These are phyloP conservation scores for Protobothrops flavoviridis DNA, from an alignment of 2,113 vertebrate species.

Conservation along the genomic window DNA sequence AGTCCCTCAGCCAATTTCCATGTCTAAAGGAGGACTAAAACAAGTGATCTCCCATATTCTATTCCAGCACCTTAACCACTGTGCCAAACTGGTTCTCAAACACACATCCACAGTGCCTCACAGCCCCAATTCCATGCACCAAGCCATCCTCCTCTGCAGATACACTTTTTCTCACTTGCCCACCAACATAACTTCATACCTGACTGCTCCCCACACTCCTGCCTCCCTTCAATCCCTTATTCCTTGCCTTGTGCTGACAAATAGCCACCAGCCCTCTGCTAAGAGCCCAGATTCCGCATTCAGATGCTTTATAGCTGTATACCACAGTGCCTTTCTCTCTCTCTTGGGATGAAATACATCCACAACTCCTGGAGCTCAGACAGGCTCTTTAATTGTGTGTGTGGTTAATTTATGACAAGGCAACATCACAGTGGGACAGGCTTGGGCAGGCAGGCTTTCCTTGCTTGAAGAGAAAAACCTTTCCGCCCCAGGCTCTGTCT, in stretches of 20 bases:
- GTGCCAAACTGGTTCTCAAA: not conserved
- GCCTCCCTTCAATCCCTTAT: not conserved
- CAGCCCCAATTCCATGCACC: not conserved
- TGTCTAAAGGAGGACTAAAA: not conserved
- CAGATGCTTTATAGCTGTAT: slow-evolving; percentile 28
- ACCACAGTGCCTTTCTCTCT: slow-evolving; percentile 7
- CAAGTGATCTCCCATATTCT: not conserved
- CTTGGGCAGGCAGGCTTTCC: accelerated
- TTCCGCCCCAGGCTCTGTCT: not conserved
- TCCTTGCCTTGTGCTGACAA: slow-evolving; percentile 18
- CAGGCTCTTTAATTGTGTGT: slow-evolving; percentile 44
- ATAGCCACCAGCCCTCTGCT: slow-evolving; percentile 12
- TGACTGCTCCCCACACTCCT: not conserved
- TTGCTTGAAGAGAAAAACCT: not conserved
- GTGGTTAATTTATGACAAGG: not conserved
- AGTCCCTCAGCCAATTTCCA: not conserved
- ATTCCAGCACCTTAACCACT: not conserved
- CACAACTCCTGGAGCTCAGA: slow-evolving; percentile 39
- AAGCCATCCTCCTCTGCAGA: not conserved
- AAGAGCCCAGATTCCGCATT: slow-evolving; percentile 44
- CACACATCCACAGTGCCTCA: too few relatives aligned
- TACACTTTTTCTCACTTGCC: not conserved
- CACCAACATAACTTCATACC: not conserved
- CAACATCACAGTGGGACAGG: not conserved
- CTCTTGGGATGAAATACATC: slow-evolving; percentile 40